These are phyloP conservation scores for Kradibia gibbosae DNA, from an alignment of 1,140 invertebrate species.

Conservation along the genomic window DNA sequence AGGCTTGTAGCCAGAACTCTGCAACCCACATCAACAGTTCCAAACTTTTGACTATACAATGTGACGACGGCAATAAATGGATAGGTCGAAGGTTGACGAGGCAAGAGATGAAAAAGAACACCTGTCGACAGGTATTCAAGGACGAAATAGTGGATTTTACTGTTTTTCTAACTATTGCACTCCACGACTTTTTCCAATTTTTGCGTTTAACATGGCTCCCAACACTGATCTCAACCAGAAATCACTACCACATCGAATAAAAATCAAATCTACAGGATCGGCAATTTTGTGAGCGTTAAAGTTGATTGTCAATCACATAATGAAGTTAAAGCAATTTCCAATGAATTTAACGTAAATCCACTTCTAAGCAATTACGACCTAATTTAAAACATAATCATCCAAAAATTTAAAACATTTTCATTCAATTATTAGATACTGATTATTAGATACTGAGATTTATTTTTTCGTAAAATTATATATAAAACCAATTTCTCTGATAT, in stretches of 20 bases:
- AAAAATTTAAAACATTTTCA: no score
- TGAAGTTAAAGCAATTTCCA: neutral
- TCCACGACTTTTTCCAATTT: no score
- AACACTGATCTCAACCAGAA: no score
- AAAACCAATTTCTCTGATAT: neutral
- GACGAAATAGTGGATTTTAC: neutral
- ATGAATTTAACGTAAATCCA: neutral
- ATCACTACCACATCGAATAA: neutral
- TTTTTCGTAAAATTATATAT: neutral
- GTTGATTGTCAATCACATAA: neutral
- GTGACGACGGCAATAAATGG: no score
- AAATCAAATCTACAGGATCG: neutral
- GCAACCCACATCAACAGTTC: neutral
- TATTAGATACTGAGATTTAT: no score
- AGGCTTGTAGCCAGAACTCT: neutral
- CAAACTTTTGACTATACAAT: no score
- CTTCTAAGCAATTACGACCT: neutral
- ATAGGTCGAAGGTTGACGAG: neutral
- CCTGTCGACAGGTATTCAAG: neutral
- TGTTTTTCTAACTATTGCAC: neutral
- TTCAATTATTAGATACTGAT: no score
- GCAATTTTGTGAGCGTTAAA: neutral
- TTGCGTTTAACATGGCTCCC: no score
- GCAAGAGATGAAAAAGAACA: neutral
- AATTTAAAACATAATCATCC: slow-evolving; percentile 11